These are phyloP conservation scores for Daubentonia madagascariensis DNA, from an alignment of 2,113 vertebrate species.

Conservation along the genomic window DNA sequence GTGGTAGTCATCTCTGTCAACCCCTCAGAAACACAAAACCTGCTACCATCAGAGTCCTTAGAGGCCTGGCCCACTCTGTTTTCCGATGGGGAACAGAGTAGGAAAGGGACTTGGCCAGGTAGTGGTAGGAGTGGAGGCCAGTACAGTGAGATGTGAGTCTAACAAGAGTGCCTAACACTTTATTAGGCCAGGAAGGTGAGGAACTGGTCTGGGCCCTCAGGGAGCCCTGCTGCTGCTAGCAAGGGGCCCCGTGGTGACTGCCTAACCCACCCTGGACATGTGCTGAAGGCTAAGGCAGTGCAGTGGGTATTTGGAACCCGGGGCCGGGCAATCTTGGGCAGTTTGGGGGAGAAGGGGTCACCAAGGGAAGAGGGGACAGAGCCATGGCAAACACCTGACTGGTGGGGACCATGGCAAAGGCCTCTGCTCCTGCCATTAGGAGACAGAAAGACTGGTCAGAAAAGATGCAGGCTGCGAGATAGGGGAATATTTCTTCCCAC, in stretches of 20 bases:
- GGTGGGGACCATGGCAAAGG: neutral
- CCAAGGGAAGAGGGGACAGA: neutral
- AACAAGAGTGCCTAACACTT: neutral
- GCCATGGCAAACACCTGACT: neutral
- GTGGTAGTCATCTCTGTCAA: neutral
- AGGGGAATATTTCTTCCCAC: neutral
- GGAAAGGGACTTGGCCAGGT: neutral
- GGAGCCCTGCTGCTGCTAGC: neutral
- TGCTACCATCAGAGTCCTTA: neutral
- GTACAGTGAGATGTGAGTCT: too few relatives aligned
- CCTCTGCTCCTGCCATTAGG: neutral
- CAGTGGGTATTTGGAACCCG: fast-evolving
- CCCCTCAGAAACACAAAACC: neutral
- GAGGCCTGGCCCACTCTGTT: neutral
- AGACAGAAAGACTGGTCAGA: neutral
- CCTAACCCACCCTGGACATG: too few relatives aligned
- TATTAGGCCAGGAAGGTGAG: neutral
- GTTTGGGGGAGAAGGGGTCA: neutral
- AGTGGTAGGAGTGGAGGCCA: fast-evolving
- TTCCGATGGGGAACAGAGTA: neutral
- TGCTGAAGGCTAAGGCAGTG: neutral
- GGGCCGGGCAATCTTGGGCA: neutral
- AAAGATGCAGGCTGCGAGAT: neutral
- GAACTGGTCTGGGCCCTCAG: neutral
- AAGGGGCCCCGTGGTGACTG: neutral